Evolutionary conservation across 2,113 vertebrate species (phyloP).

Genomic region (Micronycteris hirsuta): DNA sequence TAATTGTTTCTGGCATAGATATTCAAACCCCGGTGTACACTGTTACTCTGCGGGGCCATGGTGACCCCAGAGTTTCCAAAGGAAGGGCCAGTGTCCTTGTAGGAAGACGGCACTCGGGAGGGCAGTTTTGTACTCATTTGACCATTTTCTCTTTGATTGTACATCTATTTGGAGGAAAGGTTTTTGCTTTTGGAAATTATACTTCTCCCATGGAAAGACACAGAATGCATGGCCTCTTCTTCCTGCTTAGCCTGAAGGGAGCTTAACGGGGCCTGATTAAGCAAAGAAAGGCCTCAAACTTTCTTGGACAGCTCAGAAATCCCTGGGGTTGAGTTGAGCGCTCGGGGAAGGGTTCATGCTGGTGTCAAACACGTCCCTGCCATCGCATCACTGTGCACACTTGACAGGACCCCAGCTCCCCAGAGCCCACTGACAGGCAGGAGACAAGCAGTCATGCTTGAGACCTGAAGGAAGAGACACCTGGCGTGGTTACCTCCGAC

Average conservation of each 20-base stretch:
- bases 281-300: conserved; percentile 47
- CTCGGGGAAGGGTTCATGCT: conserved; percentile 68
- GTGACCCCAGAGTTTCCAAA: not conserved
- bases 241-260: conserved; percentile 58
- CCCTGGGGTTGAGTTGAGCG: conserved; percentile 67
- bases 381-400: conserved; percentile 23
- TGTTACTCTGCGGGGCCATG: not conserved
- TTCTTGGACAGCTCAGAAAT: conserved; percentile 70
- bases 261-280: conserved; percentile 57
- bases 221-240: not conserved
- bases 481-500: conserved; percentile 17
- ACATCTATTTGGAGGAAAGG: not conserved
- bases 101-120: not conserved
- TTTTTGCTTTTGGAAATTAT: conserved; percentile 24
- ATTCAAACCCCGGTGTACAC: not conserved
- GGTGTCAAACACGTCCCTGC: conserved; percentile 40
- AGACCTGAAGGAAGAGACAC: conserved; percentile 36
- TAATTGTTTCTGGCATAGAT: not conserved
- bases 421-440: conserved; percentile 3
- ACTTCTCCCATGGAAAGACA: conserved; percentile 46
- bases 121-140: not conserved
- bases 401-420: conserved; percentile 42
- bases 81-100: not conserved
- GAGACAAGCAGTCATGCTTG: not conserved
- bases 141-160: not conserved